A percentile compares a stretch with the other conserved stretches of the same genome.
Evolutionary conservation across 2,113 vertebrate species (phyloP).

Genomic region (Corythornis vintsioides): DNA sequence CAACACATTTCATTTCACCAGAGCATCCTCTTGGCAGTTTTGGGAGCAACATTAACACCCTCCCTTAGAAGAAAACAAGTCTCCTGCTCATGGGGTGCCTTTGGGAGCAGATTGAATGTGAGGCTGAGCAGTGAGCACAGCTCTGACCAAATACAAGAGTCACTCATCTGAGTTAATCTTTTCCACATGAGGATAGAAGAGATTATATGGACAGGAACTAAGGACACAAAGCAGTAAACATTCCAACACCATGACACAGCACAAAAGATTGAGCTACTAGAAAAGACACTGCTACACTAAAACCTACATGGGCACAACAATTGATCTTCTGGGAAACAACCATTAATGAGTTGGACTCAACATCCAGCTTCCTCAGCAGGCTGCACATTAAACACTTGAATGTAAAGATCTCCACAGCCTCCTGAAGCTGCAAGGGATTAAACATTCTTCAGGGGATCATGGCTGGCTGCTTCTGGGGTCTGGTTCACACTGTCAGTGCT

Average conservation of each 20-base stretch:
- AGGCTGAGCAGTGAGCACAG: neutral
- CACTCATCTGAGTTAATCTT: neutral
- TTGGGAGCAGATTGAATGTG: neutral
- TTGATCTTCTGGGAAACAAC: neutral
- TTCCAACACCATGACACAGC: neutral
- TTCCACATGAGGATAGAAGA: neutral
- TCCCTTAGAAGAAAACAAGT: neutral
- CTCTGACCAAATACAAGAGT: neutral
- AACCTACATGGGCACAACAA: neutral
- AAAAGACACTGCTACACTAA: neutral
- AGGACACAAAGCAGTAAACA: neutral
- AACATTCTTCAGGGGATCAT: slow-evolving; percentile 39
- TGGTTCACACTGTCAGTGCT: neutral
- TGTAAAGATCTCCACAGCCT: neutral
- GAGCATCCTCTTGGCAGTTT: neutral
- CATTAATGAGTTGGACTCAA: neutral
- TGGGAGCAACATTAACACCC: neutral
- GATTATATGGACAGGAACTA: neutral
- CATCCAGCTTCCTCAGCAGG: neutral
- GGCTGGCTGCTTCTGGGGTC: neutral
- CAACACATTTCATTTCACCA: neutral
- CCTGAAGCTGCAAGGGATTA: neutral
- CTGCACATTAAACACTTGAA: neutral
- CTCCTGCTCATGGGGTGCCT: neutral
- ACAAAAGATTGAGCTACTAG: neutral